Conservation (phyloP, 2,888 invertebrate genomes). For the Epistrophe eligans region DNA sequence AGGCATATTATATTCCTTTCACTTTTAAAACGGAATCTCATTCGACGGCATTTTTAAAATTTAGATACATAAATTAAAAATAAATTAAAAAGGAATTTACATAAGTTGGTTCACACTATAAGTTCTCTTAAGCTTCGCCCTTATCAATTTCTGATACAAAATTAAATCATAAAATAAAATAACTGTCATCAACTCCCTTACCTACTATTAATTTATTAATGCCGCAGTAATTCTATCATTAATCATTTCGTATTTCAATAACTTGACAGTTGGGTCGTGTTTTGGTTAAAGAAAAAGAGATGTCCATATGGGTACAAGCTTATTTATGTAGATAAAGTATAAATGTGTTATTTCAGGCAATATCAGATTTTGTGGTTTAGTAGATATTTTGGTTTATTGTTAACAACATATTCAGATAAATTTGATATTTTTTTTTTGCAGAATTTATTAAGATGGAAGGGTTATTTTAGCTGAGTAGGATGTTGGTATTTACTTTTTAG, state of each 20-base stretch:
- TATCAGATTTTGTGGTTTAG: slow-evolving; percentile 53
- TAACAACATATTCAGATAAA: slow-evolving; percentile 3
- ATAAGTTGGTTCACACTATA: too few relatives aligned
- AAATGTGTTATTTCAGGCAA: not conserved
- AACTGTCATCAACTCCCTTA: not conserved
- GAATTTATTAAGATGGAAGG: slow-evolving; percentile 34
- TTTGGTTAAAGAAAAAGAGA: slow-evolving; percentile 36
- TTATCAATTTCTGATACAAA: not conserved
- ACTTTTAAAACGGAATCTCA: not conserved
- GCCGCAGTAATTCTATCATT: slow-evolving; percentile 50
- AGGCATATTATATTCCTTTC: too few relatives aligned
- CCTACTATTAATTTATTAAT: slow-evolving; percentile 32
- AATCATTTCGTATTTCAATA: slow-evolving; percentile 66
- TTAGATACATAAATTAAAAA: too few relatives aligned
- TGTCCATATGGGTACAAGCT: slow-evolving; percentile 12
- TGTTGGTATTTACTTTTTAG: slow-evolving; percentile 9
- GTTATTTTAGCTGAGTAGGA: slow-evolving; percentile 2
- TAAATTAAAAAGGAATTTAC: too few relatives aligned
- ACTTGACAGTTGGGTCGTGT: slow-evolving; percentile 63
- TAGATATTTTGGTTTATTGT: not conserved
- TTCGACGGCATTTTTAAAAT: not conserved
- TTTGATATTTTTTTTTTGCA: slow-evolving; percentile 31
- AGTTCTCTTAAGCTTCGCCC: too few relatives aligned
- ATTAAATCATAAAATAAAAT: not conserved
- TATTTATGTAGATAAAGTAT: not conserved